Evolutionary conservation across 1,140 invertebrate species (phyloP).

Genomic region (Drosophila athabasca): DNA sequence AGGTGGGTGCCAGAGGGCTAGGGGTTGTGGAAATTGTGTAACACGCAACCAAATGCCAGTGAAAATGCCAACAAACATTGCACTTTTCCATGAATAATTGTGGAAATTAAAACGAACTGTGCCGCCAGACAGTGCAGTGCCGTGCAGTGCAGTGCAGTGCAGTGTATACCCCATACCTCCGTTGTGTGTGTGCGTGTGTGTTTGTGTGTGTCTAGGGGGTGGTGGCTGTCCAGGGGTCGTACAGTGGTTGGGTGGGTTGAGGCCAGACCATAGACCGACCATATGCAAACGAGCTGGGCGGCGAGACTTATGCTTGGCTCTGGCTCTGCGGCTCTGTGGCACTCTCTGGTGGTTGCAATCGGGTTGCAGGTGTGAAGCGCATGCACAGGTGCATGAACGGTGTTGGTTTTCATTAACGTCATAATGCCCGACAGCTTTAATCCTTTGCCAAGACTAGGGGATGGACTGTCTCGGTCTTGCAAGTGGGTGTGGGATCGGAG

Average conservation of each 20-base stretch:
- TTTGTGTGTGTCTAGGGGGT: background rate
- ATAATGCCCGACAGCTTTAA: conserved; percentile 74
- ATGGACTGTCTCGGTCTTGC: conserved; percentile 10
- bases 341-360: background rate
- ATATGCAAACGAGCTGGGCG: conserved; percentile 61
- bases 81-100: conserved; percentile 81
- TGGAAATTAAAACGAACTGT: conserved; percentile 77
- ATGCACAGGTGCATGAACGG: conserved; percentile 68
- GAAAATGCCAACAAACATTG: conserved; percentile 74
- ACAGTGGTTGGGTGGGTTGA: conserved; percentile 24
- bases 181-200: too few relatives aligned
- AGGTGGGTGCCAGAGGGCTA: background rate
- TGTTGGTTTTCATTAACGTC: conserved; percentile 80
- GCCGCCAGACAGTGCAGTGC: conserved; percentile 44
- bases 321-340: background rate
- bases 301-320: conserved; percentile 33
- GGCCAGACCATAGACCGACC: conserved; percentile 21
- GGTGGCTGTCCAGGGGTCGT: background rate
- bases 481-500: background rate
- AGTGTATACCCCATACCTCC: too few relatives aligned
- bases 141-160: background rate
- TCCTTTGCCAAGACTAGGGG: conserved; percentile 48
- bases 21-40: conserved; percentile 17
- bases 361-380: conserved; percentile 66
- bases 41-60: conserved; percentile 68